These are phyloP conservation scores for Schmidtea mediterranea DNA, from an alignment of 1,140 invertebrate species.

Conservation along the genomic window DNA sequence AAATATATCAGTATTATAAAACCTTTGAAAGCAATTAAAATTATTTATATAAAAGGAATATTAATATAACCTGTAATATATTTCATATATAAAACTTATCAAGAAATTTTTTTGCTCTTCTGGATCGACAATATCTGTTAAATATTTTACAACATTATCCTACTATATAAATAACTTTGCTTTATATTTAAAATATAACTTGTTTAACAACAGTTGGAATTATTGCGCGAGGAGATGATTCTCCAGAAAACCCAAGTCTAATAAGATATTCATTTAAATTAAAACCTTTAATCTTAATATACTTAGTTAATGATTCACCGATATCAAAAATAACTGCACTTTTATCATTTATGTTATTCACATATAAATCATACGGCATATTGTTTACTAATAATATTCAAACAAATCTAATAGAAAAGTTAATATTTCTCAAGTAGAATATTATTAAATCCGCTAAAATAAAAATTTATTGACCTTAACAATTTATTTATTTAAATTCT, in stretches of 20 bases:
- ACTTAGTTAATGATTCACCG: conserved; percentile 73
- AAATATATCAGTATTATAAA: neutral
- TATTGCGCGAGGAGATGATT: conserved; percentile 55
- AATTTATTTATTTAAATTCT: no score
- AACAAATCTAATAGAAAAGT: no score
- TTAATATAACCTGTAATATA: conserved; percentile 54
- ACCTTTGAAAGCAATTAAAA: neutral
- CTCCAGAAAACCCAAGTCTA: conserved; percentile 67
- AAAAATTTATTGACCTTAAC: no score
- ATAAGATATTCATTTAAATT: conserved; percentile 8
- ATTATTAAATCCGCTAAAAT: no score
- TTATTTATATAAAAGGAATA: no score
- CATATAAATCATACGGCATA: conserved; percentile 30
- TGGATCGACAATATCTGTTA: conserved; percentile 34
- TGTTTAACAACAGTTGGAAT: conserved; percentile 47
- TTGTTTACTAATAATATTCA: no score
- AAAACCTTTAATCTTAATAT: conserved; percentile 18
- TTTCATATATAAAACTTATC: conserved; percentile 54
- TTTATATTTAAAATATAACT: conserved; percentile 19
- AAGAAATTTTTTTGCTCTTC: conserved; percentile 54
- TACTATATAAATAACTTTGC: no score
- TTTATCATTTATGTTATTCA: conserved; percentile 44
- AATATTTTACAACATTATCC: conserved; percentile 3
- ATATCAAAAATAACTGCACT: conserved; percentile 63
- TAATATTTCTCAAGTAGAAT: no score